Evolutionary conservation across 1,140 invertebrate genomes (phyloP), one percentile per base, ranked within the genome.

Genomic region (Drosophila cardini): DNA sequence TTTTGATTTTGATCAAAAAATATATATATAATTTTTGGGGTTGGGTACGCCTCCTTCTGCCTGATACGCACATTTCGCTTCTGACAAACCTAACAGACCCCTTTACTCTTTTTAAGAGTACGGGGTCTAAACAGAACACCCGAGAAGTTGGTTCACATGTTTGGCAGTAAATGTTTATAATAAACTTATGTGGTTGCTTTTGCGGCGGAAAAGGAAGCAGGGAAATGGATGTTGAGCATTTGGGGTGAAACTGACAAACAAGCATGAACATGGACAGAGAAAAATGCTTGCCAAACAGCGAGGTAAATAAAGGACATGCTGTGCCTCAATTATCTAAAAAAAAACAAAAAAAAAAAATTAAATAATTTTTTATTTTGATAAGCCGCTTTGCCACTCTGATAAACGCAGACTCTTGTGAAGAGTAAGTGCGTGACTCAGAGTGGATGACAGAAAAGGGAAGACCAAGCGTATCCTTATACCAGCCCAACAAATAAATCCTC

Each of bases 281-380:
- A 76, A 82, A 87, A 78, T 36, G 63, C 76, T 80, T 80, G 83
- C 78, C 75, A 74, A 76, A 82, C 80, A 80, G 64, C 61, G 57
- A 69, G 75, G 63, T 62, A 75, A 78, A 80, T 73, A 87, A 50
- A 58, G 52, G 57, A 72, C 72, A 73, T 57, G 65, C 69, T 75
- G 53, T 38, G 60, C 45, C 34, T 60, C 43, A 15, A 76, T 87
- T 83, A 83, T 87, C 84, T 87, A n/a, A n/a, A n/a, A 2, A 26
- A 1, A 21, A 84, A 87, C 83, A 70, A 89, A 87, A 87, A 89
- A 87, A 87, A 87, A 83, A 83, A 83, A 87, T 87, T 76, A 89
- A 89, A 80, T 89, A 84, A 89, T 89, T 89, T 89, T 89, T 89
- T 89, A 89, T 89, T 89, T 89, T 89, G 84, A 89, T 89, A 89